phyloP scores from a whole-genome alignment of 1,140 invertebrate species.

The Ladona fulva region DNA sequence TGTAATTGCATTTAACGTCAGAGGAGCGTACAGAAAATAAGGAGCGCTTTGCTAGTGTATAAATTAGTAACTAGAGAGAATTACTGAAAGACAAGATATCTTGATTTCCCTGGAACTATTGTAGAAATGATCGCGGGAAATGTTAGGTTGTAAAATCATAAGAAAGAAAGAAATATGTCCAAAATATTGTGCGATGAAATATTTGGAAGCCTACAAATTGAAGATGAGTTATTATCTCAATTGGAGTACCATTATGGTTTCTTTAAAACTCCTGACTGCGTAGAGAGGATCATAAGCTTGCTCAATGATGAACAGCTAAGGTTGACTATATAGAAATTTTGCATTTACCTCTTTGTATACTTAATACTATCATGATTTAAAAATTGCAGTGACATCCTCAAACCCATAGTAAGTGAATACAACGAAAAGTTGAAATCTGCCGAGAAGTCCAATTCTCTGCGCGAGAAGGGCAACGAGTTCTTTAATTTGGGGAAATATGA shows the following conservation, averaged over 20 bases:
- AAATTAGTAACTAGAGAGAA: no score
- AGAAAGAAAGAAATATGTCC: neutral
- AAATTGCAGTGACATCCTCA: neutral
- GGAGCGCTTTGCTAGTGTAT: no score
- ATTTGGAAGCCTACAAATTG: neutral
- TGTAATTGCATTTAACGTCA: no score
- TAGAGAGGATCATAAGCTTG: neutral
- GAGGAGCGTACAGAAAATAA: no score
- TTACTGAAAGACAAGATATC: no score
- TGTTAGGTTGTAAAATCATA: no score
- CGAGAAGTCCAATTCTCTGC: neutral
- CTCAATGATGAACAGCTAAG: neutral
- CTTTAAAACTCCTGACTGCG: neutral
- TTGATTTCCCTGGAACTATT: no score
- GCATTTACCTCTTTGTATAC: neutral
- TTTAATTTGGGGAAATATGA: neutral
- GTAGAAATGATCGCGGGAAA: no score
- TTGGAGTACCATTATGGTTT: neutral
- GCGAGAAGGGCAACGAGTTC: neutral
- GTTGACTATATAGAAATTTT: neutral
- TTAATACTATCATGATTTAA: neutral
- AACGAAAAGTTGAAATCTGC: neutral
- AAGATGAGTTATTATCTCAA: neutral
- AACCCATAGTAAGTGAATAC: neutral
- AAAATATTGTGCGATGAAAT: neutral